Base-by-base conservation (phyloP, 2,888 invertebrate genomes). In the Nycteola revayana region DNA sequence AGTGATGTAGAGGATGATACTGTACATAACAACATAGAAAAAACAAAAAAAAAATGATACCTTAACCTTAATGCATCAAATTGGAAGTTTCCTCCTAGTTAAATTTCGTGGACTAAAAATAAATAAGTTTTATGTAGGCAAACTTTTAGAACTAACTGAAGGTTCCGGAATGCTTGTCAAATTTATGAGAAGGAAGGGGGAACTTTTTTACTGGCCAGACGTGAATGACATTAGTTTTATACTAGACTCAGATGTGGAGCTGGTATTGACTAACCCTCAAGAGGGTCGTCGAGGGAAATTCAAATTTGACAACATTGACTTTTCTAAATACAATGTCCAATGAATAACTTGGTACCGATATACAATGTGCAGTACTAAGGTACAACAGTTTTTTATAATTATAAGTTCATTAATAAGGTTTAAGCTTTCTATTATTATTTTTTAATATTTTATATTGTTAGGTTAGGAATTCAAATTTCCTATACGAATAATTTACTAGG, bases 191-290 rank as follows among this genome's bases (percentile, higher is more conserved):
- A 41, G 23, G 28, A 41, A 32, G 27, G 32, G 21, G 32, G 36
- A 36, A 21, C 31, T 31, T 28, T 36, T 41, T 32, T 41, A 35
- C 17, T 41, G 40, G 29, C 40, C 40, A 25, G 18, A 41, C 26
- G 32, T 41, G 25, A 25, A 41, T 36, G 32, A 41, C n/a, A 18
- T 41, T 36, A 34, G 36, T 41, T 41, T 36, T 32, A 28, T 41
- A 28, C 11, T 41, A 31, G 25, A 41, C 21, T 31, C 30, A 22
- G 39, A 39, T 31, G 31, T 40, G 31, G 28, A 34, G 24, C 23
- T 38, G 25, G 27, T 38, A 10, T 33, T 33, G 17, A 27, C 24
- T 23, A 31, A 34, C 31, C 33, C 38, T 11, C 33, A 25, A 25
- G 38, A 38, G 38, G 38, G 38, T 33, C 33, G 33, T 25, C 29